Evolutionary conservation across 2,888 invertebrate species (phyloP), one percentile per base, ranked within the genome.

Genomic region (Sclerodermus sp.): DNA sequence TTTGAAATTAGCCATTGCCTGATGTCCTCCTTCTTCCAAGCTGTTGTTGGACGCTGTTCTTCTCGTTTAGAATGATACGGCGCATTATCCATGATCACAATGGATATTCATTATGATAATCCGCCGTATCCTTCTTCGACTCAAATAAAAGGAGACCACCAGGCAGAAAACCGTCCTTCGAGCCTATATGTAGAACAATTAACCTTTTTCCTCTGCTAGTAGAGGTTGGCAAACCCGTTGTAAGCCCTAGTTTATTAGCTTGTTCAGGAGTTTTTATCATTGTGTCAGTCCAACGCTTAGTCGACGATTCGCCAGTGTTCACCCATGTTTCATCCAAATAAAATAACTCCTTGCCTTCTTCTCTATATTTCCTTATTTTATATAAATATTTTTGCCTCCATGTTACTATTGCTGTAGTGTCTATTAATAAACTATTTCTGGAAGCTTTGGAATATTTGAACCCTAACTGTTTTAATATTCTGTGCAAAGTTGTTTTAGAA

Each of bases 31-130:
- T 6, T 34, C 12, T 4, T 34, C 34, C 34, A 34, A 13, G 12
- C 3, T 12, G 10, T 34, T 4, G 3, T 34, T 34, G 34, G 34
- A 14, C 4, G 3, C 12, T 34, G 3, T 14, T 34, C 34, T 6
- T 3, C 4, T 10, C 10, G 3, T 6, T 6, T 12, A 10, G 6
- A 6, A 14, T 34, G 34, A 14, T 34, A 34, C 12, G 34, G 34
- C 3, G 34, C 34, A 14, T 34, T 34, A 10, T 34, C 34, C 34
- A 34, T 34, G 4, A 34, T 12, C 3, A 34, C 10, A 10, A 34
- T 12, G 4, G 34, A 62, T 64, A n/a, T 44, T 64, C 59, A 15
- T 52, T 53, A 44, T 63, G 57, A 31, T 51, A 60, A 43, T 55
- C 55, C 9, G 34, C 42, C 13, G 48, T 46, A 8, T 23, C 8